A percentile compares a stretch with the other conserved stretches of the same genome.
Evolutionary conservation across 2,888 invertebrate genomes (phyloP).

Genomic region (Laothoe populi): DNA sequence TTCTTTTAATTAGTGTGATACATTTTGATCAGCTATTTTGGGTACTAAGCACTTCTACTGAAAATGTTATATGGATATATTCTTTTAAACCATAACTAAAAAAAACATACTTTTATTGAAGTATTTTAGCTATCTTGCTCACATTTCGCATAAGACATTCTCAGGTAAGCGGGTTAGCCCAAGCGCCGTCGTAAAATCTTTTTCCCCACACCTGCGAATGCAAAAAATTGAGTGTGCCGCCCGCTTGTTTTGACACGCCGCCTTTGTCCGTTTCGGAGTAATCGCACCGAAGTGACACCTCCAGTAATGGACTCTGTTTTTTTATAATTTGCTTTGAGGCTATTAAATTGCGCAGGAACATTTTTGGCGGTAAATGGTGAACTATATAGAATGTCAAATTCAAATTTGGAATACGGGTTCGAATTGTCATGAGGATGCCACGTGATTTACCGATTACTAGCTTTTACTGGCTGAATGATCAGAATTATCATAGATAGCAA

Average conservation of each 20-base stretch:
- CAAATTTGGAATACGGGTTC: not conserved
- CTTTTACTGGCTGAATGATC: not conserved
- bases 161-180: constrained; percentile 53
- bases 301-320: constrained; percentile 22
- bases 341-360: not conserved
- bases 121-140: constrained; percentile 27
- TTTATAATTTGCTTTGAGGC: constrained; percentile 20
- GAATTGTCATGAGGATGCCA: too few species aligned
- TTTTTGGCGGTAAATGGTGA: constrained; percentile 3
- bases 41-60: too few species aligned
- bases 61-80: too few species aligned
- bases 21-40: too few species aligned
- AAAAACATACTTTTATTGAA: too few species aligned
- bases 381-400: not conserved
- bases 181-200: constrained; percentile 75
- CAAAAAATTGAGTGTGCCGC: constrained; percentile 48
- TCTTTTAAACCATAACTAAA: too few species aligned
- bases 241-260: constrained; percentile 77
- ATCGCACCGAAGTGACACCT: constrained; percentile 34
- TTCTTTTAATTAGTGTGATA: too few species aligned
- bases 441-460: not conserved
- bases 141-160: constrained; percentile 40
- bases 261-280: constrained; percentile 56
- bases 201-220: constrained; percentile 74
- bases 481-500: not conserved